Evolutionary conservation across 30 jellyfish, hydroid and myxozoan species (phyloP).

Genomic region (Nemopilema nomurai): DNA sequence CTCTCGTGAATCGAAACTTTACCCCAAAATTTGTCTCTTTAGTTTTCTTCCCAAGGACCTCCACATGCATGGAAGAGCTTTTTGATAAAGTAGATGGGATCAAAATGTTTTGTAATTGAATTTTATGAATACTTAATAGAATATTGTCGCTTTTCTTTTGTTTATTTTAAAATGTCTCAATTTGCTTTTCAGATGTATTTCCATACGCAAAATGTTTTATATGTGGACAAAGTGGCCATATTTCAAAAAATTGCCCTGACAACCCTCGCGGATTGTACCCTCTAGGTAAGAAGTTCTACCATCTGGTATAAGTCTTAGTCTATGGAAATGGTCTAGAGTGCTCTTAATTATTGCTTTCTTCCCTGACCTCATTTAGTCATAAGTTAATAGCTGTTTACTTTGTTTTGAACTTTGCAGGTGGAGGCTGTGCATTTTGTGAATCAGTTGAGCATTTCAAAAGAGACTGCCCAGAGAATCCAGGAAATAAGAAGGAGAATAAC

Average conservation of each 20-base stretch:
- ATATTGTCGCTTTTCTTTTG: background rate
- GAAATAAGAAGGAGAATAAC: constrained; percentile 16
- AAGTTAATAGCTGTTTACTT: background rate
- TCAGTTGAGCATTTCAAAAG: constrained; percentile 89
- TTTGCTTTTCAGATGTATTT: constrained; percentile 49
- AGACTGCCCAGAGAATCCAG: constrained; percentile 86
- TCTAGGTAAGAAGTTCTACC: constrained; percentile 52
- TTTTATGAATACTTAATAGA: too few relatives aligned
- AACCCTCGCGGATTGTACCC: constrained; percentile 97
- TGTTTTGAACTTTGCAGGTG: constrained; percentile 59
- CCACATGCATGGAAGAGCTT: too few relatives aligned
- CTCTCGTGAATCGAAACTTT: too few relatives aligned
- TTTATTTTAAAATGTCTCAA: background rate
- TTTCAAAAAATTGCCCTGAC: constrained; percentile 92
- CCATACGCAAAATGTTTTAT: constrained; percentile 94
- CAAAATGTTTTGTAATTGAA: too few relatives aligned
- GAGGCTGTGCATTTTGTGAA: constrained; percentile 94
- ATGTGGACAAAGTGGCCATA: constrained; percentile 84
- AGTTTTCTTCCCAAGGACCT: too few relatives aligned
- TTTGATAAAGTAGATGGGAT: too few relatives aligned
- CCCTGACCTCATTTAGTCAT: background rate
- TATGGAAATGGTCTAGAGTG: too few relatives aligned
- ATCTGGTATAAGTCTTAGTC: background rate
- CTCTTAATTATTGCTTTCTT: background rate
- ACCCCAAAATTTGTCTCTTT: too few relatives aligned